phyloP scores from a whole-genome alignment of 2,888 invertebrate genomes.

The Microdon myrmicae region DNA sequence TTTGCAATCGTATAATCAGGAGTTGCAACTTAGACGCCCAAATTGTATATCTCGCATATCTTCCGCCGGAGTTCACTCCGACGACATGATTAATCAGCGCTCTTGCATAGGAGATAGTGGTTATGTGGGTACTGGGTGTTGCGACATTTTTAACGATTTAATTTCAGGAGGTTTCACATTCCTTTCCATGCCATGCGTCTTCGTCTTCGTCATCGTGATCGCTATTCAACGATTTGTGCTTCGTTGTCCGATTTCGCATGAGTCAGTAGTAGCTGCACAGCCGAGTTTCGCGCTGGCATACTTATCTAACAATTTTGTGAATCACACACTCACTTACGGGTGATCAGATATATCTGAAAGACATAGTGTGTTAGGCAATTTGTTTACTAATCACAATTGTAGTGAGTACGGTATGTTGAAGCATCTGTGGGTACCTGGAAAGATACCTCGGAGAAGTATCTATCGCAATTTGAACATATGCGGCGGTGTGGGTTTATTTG shows the following conservation, averaged over 20 bases:
- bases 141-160: slow-evolving; percentile 39
- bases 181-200: slow-evolving; percentile 4
- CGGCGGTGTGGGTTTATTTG: too few species aligned
- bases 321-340: slow-evolving; percentile 8
- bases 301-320: slow-evolving; percentile 28
- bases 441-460: too few species aligned
- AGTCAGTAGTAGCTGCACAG: slow-evolving; percentile 15
- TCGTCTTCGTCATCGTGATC: slow-evolving; percentile 6
- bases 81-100: slow-evolving; percentile 31
- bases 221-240: slow-evolving; percentile 7
- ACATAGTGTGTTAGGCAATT: slow-evolving; percentile 31
- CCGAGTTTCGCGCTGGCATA: not conserved
- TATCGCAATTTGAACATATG: not conserved
- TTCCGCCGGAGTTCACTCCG: slow-evolving; percentile 26
- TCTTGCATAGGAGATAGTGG: slow-evolving; percentile 5
- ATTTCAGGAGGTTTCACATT: slow-evolving; percentile 28
- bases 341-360: slow-evolving; percentile 11
- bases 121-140: slow-evolving; percentile 24
- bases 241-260: slow-evolving; percentile 3
- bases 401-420: not conserved
- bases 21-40: slow-evolving; percentile 2
- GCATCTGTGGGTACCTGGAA: not conserved
- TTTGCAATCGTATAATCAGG: slow-evolving; percentile 26
- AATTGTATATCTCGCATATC: not conserved
- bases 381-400: slow-evolving; percentile 31